Conservation (phyloP, 1,140 invertebrate species). For the Caenorhabditis brenneri region DNA sequence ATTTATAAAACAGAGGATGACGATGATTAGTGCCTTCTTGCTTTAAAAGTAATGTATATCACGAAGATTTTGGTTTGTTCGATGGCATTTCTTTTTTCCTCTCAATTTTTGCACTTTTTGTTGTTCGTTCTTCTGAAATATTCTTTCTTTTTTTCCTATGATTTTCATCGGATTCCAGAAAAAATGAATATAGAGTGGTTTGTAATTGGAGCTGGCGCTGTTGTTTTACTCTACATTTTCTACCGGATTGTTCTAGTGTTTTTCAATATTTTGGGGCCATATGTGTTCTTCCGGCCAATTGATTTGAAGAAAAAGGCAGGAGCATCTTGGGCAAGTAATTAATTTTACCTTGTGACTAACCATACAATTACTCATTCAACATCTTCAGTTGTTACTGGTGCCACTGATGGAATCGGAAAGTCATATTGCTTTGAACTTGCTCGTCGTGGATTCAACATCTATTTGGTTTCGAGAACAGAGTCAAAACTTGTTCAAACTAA, state of each 20-base stretch:
- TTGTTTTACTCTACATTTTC: constrained; percentile 24
- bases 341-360: not conserved
- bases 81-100: not conserved
- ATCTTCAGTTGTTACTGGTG: constrained; percentile 67
- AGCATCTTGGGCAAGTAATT: constrained; percentile 64
- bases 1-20: not conserved
- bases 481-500: constrained; percentile 61
- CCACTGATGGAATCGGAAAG: constrained; percentile 70
- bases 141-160: no score
- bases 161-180: not conserved
- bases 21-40: not conserved
- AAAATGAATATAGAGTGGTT: constrained; percentile 43
- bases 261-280: constrained; percentile 61
- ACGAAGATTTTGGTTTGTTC: not conserved
- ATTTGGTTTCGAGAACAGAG: constrained; percentile 63
- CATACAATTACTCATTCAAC: not conserved
- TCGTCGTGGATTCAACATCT: constrained; percentile 61
- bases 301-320: constrained; percentile 63
- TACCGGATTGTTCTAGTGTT: constrained; percentile 47
- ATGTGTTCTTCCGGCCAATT: constrained; percentile 59
- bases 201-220: constrained; percentile 39
- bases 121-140: not conserved
- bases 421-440: constrained; percentile 68
- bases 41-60: not conserved
- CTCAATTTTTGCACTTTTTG: not conserved